Percentiles rank a stretch among this genome's conserved stretches.
Conservation (phyloP, 2,888 invertebrate genomes). For the Xiphydria camelus region DNA sequence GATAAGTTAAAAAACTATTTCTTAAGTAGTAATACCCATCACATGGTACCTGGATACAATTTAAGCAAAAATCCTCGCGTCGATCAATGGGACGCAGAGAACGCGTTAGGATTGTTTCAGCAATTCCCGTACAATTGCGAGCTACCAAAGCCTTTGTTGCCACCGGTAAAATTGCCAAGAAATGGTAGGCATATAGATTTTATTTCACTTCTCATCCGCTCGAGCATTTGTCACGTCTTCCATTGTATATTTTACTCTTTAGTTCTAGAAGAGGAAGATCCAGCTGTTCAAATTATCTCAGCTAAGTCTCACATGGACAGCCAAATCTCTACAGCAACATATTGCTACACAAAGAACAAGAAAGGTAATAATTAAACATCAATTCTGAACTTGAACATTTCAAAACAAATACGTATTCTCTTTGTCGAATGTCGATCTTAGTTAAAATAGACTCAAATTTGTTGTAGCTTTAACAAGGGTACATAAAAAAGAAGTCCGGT, state of each 20-base stretch:
- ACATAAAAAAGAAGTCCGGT: constrained; percentile 31
- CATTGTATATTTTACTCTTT: constrained; percentile 2
- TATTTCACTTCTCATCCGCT: not conserved
- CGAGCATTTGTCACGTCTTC: not conserved
- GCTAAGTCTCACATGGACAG: constrained; percentile 39
- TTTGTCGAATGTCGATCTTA: no score
- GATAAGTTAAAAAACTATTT: constrained; percentile 31
- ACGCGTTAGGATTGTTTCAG: constrained; percentile 31
- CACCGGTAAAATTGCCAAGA: constrained; percentile 41
- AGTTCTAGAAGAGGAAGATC: constrained; percentile 42
- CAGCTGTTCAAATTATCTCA: constrained; percentile 38
- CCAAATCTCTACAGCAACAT: constrained; percentile 37
- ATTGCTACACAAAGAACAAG: constrained; percentile 33
- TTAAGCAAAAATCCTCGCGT: constrained; percentile 27
- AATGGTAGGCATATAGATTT: constrained; percentile 34
- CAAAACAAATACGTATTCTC: no score
- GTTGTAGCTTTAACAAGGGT: constrained; percentile 27
- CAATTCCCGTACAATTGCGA: constrained; percentile 47
- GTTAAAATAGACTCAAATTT: no score
- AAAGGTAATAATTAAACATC: constrained; percentile 29
- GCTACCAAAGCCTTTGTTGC: constrained; percentile 49
- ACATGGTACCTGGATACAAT: constrained; percentile 39
- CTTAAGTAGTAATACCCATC: constrained; percentile 35
- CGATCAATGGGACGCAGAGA: constrained; percentile 31
- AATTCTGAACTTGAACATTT: no score